Percentiles rank a stretch among this genome's conserved stretches.
phyloP scores from a whole-genome alignment of 2,113 vertebrate genomes.

The Eolophus roseicapilla region DNA sequence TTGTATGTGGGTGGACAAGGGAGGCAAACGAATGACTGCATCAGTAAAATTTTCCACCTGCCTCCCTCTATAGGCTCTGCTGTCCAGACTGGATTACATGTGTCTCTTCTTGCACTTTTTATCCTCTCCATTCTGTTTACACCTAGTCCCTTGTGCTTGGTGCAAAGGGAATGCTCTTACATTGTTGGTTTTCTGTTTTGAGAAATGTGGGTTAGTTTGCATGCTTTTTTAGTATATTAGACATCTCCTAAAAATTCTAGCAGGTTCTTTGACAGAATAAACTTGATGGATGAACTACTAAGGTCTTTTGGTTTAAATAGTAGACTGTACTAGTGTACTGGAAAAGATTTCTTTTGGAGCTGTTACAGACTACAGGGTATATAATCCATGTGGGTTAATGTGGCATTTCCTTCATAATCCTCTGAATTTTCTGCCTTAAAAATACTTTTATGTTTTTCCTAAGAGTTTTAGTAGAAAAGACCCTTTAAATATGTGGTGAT shows the following conservation, averaged over 20 bases:
- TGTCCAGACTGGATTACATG: neutral
- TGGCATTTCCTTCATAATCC: conserved; percentile 33
- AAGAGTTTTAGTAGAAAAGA: neutral
- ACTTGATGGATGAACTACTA: conserved; percentile 2
- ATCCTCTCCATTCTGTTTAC: neutral
- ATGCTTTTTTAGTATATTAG: neutral
- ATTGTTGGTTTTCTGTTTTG: neutral
- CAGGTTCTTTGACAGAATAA: neutral
- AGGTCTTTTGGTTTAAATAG: neutral
- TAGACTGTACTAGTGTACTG: neutral
- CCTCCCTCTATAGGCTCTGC: neutral
- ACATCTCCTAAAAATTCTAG: neutral
- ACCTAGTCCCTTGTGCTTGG: neutral
- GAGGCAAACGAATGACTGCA: neutral
- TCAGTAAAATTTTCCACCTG: neutral
- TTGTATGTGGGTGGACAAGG: neutral
- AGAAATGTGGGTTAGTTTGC: neutral
- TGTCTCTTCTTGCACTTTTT: neutral
- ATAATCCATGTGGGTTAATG: neutral
- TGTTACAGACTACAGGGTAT: neutral
- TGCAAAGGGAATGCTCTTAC: neutral
- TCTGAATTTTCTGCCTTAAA: conserved; percentile 2
- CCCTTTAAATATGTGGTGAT: neutral
- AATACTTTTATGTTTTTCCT: neutral
- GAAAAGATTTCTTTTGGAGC: conserved; percentile 24